Conservation (phyloP, 2,113 vertebrate species). For the Rhea pennata region DNA sequence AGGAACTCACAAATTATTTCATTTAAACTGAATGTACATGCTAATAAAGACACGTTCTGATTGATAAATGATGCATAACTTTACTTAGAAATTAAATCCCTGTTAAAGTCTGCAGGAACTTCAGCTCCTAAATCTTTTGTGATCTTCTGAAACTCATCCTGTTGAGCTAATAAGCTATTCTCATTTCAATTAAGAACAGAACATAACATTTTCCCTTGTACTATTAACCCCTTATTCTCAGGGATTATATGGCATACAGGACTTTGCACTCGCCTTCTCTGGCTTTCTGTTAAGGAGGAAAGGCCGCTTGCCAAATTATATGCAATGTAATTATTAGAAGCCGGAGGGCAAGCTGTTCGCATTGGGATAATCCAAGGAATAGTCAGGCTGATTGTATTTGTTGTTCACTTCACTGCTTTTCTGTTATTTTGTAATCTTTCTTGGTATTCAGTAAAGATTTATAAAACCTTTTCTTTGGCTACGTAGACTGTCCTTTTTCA, state of each 20-base stretch:
- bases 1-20: neutral
- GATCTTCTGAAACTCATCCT: neutral
- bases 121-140: neutral
- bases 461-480: rapidly evolving
- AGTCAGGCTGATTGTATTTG: neutral
- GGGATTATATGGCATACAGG: rapidly evolving
- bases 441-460: neutral
- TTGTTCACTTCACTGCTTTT: neutral
- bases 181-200: neutral
- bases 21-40: neutral
- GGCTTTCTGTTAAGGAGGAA: neutral
- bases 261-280: neutral
- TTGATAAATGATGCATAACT: neutral
- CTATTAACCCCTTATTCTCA: neutral
- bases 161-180: neutral
- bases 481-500: neutral
- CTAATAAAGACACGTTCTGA: neutral
- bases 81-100: neutral
- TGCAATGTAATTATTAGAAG: neutral
- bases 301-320: neutral
- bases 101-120: neutral
- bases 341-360: neutral
- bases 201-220: neutral
- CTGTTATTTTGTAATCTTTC: neutral
- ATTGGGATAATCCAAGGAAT: neutral